These are phyloP conservation scores for Scaptodrosophila lebanonensis DNA, from an alignment of 1,140 invertebrate genomes.

Conservation along the genomic window DNA sequence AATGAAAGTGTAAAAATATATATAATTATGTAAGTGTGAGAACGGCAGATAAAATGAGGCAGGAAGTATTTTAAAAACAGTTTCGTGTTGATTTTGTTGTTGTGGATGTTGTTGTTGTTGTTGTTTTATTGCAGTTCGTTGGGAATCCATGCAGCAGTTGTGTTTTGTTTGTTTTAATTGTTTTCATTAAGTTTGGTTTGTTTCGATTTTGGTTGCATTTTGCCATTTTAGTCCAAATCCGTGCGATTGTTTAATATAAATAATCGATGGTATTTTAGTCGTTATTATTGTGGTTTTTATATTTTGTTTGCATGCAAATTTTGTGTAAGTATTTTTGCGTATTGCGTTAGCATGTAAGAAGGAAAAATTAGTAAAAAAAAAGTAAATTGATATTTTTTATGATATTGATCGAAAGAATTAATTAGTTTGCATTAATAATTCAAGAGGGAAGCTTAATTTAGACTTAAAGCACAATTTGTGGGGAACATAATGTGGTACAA, in stretches of 20 bases:
- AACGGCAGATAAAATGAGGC: slow-evolving; percentile 6
- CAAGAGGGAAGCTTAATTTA: slow-evolving; percentile 16
- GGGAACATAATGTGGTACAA: slow-evolving; percentile 2
- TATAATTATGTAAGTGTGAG: not conserved
- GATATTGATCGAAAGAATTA: slow-evolving; percentile 26
- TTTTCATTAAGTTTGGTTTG: slow-evolving; percentile 27
- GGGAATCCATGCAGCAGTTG: slow-evolving; percentile 26
- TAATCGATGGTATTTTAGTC: slow-evolving; percentile 22
- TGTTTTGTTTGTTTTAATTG: slow-evolving; percentile 21
- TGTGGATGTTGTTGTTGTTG: slow-evolving; percentile 15
- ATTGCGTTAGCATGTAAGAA: slow-evolving; percentile 68
- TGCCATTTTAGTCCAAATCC: slow-evolving; percentile 60
- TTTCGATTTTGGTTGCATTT: slow-evolving; percentile 49
- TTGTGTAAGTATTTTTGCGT: slow-evolving; percentile 18
- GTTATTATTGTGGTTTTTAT: slow-evolving; percentile 44
- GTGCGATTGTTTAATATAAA: too few species aligned
- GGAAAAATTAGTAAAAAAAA: slow-evolving; percentile 44
- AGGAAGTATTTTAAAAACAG: slow-evolving; percentile 1
- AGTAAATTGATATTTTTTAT: slow-evolving; percentile 33
- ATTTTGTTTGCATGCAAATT: slow-evolving; percentile 34
- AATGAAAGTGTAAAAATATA: not conserved
- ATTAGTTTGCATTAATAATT: slow-evolving; percentile 27
- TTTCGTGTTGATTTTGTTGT: slow-evolving; percentile 6
- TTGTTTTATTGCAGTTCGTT: slow-evolving; percentile 18
- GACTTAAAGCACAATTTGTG: slow-evolving; percentile 13